phyloP scores from a whole-genome alignment of 2,113 vertebrate species.

The Gobio gobio region DNA sequence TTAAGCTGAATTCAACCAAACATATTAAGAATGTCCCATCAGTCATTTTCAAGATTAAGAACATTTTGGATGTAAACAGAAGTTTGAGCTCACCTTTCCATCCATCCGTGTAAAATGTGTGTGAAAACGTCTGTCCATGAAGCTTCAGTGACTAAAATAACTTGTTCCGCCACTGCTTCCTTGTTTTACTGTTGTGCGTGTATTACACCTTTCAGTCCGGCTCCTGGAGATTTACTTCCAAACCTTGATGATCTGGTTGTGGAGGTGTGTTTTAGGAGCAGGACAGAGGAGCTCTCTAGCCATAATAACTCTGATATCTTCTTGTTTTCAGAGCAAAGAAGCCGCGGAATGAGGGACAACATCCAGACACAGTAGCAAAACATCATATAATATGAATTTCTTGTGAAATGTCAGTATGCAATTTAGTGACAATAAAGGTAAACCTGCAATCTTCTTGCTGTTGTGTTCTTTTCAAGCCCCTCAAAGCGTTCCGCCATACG shows the following conservation, averaged over 20 bases:
- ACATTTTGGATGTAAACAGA: background rate
- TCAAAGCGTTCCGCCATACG: background rate
- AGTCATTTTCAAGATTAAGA: background rate
- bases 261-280: background rate
- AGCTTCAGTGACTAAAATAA: background rate
- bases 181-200: background rate
- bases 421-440: background rate
- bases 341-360: conserved; percentile 23
- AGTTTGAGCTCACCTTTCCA: background rate
- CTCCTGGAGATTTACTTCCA: background rate
- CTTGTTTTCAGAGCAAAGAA: conserved; percentile 46
- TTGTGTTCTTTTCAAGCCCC: background rate
- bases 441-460: background rate
- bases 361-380: background rate
- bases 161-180: too few species aligned
- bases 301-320: background rate
- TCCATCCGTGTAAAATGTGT: background rate
- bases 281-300: background rate
- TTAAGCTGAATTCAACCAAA: background rate
- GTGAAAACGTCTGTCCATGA: background rate
- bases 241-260: background rate
- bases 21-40: background rate
- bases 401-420: conserved; percentile 10
- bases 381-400: conserved; percentile 48
- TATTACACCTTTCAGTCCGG: background rate